Conservation (phyloP, 2,113 vertebrate species). For the Plecturocebus donacophilus region DNA sequence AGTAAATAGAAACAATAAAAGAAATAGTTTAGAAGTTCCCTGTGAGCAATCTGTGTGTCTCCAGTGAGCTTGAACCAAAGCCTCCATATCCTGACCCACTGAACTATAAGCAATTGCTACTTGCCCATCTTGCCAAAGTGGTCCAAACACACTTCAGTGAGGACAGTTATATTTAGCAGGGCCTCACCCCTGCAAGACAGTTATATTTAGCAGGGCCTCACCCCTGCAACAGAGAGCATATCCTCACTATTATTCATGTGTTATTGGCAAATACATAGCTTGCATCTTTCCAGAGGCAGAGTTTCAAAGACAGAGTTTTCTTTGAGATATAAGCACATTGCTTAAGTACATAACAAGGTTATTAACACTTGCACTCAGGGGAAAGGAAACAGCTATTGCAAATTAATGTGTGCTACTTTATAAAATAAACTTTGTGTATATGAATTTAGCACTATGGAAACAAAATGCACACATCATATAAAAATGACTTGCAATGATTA, state of each 20-base stretch:
- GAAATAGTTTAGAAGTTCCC: constrained; percentile 21
- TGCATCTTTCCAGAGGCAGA: constrained; percentile 56
- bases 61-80: constrained; percentile 10
- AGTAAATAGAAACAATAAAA: not conserved
- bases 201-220: not conserved
- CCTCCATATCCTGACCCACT: not conserved
- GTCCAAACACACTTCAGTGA: not conserved
- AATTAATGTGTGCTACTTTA: constrained; percentile 26
- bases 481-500: constrained; percentile 20
- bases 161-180: not conserved
- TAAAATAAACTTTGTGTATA: not conserved
- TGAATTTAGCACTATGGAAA: not conserved
- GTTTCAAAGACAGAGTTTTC: constrained; percentile 54
- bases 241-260: not conserved
- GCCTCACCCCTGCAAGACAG: not conserved
- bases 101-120: not conserved
- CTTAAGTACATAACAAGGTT: constrained; percentile 8
- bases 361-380: constrained; percentile 45
- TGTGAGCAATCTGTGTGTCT: constrained; percentile 36
- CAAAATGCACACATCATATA: constrained; percentile 43
- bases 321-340: constrained; percentile 42
- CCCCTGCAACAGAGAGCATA: not conserved
- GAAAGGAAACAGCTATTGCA: constrained; percentile 40
- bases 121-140: constrained; percentile 53
- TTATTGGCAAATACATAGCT: not conserved